These are phyloP conservation scores for Octonoba sinensis DNA, from an alignment of 2,888 invertebrate genomes.

Conservation along the genomic window DNA sequence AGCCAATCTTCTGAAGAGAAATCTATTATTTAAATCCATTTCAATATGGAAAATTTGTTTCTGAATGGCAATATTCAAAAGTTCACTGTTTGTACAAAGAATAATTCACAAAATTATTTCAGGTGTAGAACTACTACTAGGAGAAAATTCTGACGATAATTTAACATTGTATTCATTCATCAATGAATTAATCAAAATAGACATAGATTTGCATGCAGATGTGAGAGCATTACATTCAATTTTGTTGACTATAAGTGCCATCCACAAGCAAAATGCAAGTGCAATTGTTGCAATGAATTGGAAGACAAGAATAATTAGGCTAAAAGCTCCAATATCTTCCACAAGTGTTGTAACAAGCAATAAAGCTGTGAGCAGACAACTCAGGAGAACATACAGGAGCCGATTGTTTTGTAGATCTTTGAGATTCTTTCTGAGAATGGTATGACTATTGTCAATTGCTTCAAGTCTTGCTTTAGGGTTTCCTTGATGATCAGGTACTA, in stretches of 20 bases:
- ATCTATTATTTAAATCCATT: no score
- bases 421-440: slow-evolving; percentile 44
- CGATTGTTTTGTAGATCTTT: slow-evolving; percentile 50
- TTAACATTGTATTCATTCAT: slow-evolving; percentile 52
- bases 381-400: slow-evolving; percentile 46
- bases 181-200: slow-evolving; percentile 68
- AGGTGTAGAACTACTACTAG: not conserved
- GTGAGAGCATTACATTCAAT: slow-evolving; percentile 84
- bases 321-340: slow-evolving; percentile 41
- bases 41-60: no score
- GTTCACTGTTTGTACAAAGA: not conserved
- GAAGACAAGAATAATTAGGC: slow-evolving; percentile 40
- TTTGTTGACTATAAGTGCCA: slow-evolving; percentile 86
- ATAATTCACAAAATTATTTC: slow-evolving; percentile 32
- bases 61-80: no score
- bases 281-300: slow-evolving; percentile 69
- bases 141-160: slow-evolving; percentile 14
- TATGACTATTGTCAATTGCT: slow-evolving; percentile 50
- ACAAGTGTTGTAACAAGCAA: slow-evolving; percentile 48
- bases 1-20: no score
- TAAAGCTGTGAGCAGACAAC: slow-evolving; percentile 42
- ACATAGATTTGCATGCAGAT: slow-evolving; percentile 81
- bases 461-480: slow-evolving; percentile 46
- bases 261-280: slow-evolving; percentile 77
- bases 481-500: slow-evolving; percentile 26